Evolutionary conservation across 1,140 invertebrate species (phyloP), one percentile per base, ranked within the genome.

Genomic region (Harpegnathos saltator): DNA sequence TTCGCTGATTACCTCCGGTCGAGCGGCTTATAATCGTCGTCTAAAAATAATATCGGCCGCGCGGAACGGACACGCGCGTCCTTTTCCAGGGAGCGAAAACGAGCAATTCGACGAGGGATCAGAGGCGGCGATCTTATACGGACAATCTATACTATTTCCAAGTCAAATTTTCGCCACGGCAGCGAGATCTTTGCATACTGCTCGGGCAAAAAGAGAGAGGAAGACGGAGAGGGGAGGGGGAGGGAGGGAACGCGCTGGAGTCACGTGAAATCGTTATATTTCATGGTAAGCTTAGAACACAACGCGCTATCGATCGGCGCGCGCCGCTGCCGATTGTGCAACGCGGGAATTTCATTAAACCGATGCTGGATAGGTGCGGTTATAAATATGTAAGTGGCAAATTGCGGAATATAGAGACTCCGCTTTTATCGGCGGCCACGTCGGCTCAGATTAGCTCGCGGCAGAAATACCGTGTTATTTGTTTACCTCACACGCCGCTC

Each of bases 271-370:
- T 77, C 22, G 75, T 71, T 44, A 78, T 78, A 68, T 78, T 68
- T 71, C 63, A 78, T 15, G 33, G 33, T 56, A 17, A 52, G 29
- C 3, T 71, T 71, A 59, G 26, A 38, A 9, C 29, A 33, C 29
- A 5, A 33, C 1, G 14, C 44, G 33, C 4, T 78, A 78, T 78
- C 75, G 75, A 78, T 69, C 75, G 50, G 22, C 15, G 50, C 17
- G 22, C 19, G 24, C 48, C 62, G 63, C 33, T 44, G 48, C 33
- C 62, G 74, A 78, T 78, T 78, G 74, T 78, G n/a, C 63, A 69
- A 78, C 29, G 63, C 29, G 33, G 52, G 33, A 71, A 80, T 80
- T 80, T 80, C 65, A 80, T 80, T 80, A 80, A 80, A 80, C 69
- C 75, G 65, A 80, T 71, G 38, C 4, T 29, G 54, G 33, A 58